phyloP scores from a whole-genome alignment of 2,888 invertebrate species.

The Pristionchus mayeri region DNA sequence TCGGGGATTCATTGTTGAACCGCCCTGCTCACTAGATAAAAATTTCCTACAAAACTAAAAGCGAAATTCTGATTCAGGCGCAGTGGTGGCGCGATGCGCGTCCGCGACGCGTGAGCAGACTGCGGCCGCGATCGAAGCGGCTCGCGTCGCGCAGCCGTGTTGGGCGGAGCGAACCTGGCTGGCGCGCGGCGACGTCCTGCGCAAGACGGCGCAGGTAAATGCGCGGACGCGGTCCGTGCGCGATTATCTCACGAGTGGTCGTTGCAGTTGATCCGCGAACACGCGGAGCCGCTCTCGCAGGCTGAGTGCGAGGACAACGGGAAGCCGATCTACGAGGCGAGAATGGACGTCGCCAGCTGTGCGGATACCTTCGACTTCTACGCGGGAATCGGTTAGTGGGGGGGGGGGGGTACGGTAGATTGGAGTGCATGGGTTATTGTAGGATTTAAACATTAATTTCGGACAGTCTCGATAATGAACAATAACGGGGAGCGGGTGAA shows the following conservation, averaged over 20 bases:
- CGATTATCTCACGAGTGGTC: no score
- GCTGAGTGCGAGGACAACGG: conserved; percentile 80
- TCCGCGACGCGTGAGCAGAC: conserved; percentile 39
- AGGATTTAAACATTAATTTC: background rate
- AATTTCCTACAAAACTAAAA: background rate
- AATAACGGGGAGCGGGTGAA: background rate
- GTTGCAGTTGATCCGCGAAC: conserved; percentile 56
- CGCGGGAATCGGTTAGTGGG: conserved; percentile 77
- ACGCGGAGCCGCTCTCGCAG: conserved; percentile 77
- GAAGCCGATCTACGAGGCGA: conserved; percentile 81
- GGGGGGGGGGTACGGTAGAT: background rate
- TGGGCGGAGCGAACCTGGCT: conserved; percentile 78
- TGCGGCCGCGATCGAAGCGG: conserved; percentile 59
- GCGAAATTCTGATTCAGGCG: conserved; percentile 1
- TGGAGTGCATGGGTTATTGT: background rate
- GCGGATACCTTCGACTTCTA: conserved; percentile 80
- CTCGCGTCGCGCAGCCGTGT: conserved; percentile 76
- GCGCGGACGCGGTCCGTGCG: no score
- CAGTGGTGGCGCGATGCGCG: conserved; percentile 38
- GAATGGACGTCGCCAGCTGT: conserved; percentile 79
- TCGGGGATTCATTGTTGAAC: no score
- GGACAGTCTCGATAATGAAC: no score
- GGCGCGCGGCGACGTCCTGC: conserved; percentile 78
- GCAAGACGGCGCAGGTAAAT: conserved; percentile 68
- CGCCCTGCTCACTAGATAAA: background rate